These are phyloP conservation scores for Chrysomela aeneicollis DNA, from an alignment of 2,888 invertebrate genomes.

Conservation along the genomic window DNA sequence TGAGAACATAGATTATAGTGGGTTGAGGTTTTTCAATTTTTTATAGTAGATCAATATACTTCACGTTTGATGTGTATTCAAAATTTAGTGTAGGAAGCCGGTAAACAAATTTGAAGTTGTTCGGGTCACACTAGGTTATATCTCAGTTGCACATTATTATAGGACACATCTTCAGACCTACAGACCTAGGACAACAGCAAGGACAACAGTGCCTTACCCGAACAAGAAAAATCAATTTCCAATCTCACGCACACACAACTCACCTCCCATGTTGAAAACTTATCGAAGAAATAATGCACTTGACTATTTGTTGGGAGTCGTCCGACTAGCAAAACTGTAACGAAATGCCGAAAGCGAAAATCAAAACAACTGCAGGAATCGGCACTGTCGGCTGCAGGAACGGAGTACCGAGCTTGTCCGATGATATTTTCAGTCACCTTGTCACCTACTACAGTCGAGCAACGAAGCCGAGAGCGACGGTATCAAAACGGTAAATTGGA, in stretches of 20 bases:
- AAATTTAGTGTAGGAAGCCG: too few relatives aligned
- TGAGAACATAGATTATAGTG: too few relatives aligned
- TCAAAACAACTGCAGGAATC: slow-evolving; percentile 25
- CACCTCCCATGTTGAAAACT: slow-evolving; percentile 13
- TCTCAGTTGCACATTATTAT: too few relatives aligned
- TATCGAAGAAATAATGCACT: slow-evolving; percentile 10
- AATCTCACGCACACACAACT: not conserved
- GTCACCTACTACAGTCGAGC: not conserved
- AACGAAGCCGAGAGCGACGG: not conserved
- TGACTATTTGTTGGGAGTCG: not conserved
- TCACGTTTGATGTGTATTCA: too few relatives aligned
- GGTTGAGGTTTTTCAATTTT: too few relatives aligned
- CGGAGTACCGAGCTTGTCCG: slow-evolving; percentile 12
- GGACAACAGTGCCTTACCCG: not conserved
- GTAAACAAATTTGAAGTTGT: too few relatives aligned
- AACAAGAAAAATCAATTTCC: not conserved
- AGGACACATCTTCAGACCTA: too few relatives aligned
- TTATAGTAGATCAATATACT: too few relatives aligned
- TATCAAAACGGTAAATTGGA: not conserved
- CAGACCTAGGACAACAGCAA: too few relatives aligned
- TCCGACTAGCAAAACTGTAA: slow-evolving; percentile 14
- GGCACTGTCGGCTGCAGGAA: not conserved
- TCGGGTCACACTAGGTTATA: too few relatives aligned
- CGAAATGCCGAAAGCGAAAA: slow-evolving; percentile 17
- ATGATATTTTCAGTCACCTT: slow-evolving; percentile 18